phyloP scores from a whole-genome alignment of 2,797 vertebrate genomes.

The Pantherophis alleghaniensis region DNA sequence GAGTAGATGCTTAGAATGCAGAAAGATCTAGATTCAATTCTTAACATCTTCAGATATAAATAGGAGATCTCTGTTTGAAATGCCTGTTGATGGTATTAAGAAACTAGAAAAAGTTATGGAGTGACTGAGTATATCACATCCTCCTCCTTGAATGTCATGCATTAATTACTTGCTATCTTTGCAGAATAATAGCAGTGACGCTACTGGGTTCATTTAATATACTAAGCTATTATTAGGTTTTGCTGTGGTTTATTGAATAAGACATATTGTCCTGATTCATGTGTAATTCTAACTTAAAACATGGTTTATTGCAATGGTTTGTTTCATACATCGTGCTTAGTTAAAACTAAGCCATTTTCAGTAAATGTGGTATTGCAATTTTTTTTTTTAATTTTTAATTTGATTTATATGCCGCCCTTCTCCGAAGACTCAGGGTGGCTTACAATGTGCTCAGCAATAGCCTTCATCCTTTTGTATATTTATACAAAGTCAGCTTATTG shows the following conservation, averaged over 20 bases:
- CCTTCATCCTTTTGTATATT: too few relatives aligned
- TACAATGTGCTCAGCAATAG: too few relatives aligned
- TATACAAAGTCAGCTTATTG: too few relatives aligned
- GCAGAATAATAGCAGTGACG: background rate
- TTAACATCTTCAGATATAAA: background rate
- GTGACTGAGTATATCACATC: background rate
- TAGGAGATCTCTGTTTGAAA: background rate
- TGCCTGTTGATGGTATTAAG: background rate
- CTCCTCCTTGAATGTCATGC: background rate
- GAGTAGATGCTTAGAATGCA: background rate
- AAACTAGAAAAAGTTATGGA: background rate
- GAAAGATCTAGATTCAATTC: background rate
- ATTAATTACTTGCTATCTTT: background rate
- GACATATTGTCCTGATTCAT: background rate
- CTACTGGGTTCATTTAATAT: background rate
- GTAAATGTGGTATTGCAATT: background rate
- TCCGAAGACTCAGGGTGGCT: too few relatives aligned
- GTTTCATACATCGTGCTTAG: background rate
- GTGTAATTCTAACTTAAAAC: background rate
- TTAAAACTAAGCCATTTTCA: background rate
- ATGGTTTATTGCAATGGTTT: background rate
- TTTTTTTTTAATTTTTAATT: too few relatives aligned
- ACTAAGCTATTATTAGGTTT: background rate
- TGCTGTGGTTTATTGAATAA: background rate
- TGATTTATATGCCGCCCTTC: too few relatives aligned